phyloP scores from a whole-genome alignment of 2,113 vertebrate genomes.

The Podarcis muralis region DNA sequence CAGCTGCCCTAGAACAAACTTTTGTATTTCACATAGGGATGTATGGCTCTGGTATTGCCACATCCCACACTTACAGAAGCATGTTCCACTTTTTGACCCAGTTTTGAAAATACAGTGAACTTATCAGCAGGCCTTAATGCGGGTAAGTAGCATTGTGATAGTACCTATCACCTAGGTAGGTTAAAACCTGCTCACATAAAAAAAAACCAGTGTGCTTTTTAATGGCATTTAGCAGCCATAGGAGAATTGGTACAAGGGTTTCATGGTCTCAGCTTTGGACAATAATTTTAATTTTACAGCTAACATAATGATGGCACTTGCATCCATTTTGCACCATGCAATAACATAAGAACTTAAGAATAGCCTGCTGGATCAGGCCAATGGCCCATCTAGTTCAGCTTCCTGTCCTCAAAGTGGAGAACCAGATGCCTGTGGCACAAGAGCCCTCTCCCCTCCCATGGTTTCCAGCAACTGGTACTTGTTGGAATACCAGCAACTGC shows the following conservation, averaged over 20 bases:
- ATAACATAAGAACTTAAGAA: neutral
- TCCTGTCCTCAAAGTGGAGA: no score
- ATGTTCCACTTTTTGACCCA: neutral
- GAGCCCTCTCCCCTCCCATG: no score
- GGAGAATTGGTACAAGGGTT: neutral
- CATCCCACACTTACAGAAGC: neutral
- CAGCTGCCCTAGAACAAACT: neutral
- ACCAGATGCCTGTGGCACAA: no score
- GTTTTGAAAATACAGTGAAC: neutral
- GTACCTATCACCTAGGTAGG: neutral
- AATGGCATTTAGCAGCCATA: neutral
- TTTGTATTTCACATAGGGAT: constrained; percentile 18
- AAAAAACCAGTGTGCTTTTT: neutral
- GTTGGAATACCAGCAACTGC: no score
- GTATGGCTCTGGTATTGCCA: neutral
- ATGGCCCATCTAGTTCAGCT: no score
- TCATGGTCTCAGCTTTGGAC: neutral
- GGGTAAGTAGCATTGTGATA: neutral
- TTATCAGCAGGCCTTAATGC: neutral
- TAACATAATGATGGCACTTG: neutral
- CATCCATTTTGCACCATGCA: neutral
- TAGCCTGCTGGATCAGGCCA: no score
- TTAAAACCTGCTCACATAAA: neutral
- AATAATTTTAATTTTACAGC: neutral
- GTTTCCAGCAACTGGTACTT: no score